Evolutionary conservation across 2,113 vertebrate genomes (phyloP).

Genomic region (Neodon shergylaensis): DNA sequence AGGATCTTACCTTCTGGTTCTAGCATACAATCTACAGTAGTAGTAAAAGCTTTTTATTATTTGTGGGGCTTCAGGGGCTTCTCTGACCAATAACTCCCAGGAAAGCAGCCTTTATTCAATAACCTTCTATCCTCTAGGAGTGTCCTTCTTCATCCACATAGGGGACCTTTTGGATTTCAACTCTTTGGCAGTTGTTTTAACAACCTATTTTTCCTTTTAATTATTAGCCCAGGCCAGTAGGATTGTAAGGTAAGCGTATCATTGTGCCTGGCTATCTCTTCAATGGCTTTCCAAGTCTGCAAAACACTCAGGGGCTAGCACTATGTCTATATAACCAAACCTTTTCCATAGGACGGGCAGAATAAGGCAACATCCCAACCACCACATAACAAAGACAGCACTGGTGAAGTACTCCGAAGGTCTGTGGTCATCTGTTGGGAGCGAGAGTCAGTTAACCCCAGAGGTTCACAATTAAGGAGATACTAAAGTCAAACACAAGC

Average conservation of each 20-base stretch:
- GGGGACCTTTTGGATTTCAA: background rate
- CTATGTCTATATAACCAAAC: background rate
- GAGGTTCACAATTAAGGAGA: background rate
- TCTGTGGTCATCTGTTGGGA: background rate
- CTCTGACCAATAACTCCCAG: background rate
- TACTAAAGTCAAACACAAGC: background rate
- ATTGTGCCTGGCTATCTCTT: background rate
- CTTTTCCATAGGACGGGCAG: background rate
- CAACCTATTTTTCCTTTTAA: background rate
- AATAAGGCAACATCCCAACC: background rate
- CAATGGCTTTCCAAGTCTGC: background rate
- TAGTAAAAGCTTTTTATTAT: background rate
- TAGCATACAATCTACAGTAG: background rate
- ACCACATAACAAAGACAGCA: background rate
- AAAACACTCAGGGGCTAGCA: background rate
- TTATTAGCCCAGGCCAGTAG: background rate
- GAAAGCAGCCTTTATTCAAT: background rate
- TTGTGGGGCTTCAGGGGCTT: background rate
- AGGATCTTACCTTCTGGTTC: background rate
- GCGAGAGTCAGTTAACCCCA: background rate
- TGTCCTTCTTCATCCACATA: background rate
- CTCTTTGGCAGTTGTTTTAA: background rate
- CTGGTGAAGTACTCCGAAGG: background rate
- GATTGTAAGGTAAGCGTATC: background rate
- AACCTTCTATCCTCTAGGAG: background rate